Evolutionary conservation across 1,140 invertebrate genomes (phyloP).

Genomic region (Drosophila persimilis): DNA sequence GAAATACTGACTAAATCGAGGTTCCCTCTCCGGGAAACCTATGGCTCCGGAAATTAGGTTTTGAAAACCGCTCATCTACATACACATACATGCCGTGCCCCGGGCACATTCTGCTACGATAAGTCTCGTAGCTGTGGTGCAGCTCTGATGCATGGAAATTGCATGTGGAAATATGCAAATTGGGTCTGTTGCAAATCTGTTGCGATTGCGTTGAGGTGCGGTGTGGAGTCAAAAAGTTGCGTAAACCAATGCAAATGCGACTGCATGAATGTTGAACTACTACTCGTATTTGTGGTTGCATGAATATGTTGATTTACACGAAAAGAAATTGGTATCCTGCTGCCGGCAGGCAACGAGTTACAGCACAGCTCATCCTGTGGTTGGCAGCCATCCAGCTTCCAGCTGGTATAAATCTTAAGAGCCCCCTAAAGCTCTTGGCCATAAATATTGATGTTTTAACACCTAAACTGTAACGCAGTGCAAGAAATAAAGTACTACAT

Average conservation of each 20-base stretch:
- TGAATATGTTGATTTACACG: conserved; percentile 8
- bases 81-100: too few species aligned
- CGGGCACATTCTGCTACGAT: too few species aligned
- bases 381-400: not conserved
- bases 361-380: not conserved
- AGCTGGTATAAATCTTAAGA: too few species aligned
- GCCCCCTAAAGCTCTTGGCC: too few species aligned
- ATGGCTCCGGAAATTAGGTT: too few species aligned
- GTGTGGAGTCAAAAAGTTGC: conserved; percentile 36
- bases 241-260: conserved; percentile 32
- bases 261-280: conserved; percentile 41
- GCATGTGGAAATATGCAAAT: conserved; percentile 41
- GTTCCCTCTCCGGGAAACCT: too few species aligned
- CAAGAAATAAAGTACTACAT: too few species aligned
- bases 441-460: too few species aligned
- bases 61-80: too few species aligned
- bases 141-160: too few species aligned
- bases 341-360: not conserved
- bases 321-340: conserved; percentile 17
- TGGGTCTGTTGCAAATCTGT: conserved; percentile 31
- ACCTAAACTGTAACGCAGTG: too few species aligned
- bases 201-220: conserved; percentile 13
- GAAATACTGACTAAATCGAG: not conserved
- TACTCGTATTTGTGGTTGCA: conserved; percentile 15
- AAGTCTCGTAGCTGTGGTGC: too few species aligned